Conservation (phyloP, 2,888 invertebrate genomes). For the Dromius quadrimaculatus region DNA sequence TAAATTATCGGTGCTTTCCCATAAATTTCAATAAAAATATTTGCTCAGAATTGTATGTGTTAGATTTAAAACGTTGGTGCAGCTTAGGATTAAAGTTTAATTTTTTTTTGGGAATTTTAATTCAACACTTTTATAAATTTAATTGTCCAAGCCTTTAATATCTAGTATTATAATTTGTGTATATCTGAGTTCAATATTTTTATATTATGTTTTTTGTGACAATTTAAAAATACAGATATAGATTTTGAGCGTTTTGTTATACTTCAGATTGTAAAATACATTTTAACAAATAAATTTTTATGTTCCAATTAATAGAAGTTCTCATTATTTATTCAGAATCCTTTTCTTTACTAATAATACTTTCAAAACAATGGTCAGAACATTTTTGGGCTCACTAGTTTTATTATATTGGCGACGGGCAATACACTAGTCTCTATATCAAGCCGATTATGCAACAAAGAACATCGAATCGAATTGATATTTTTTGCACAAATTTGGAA, state of each 20-base stretch:
- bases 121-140: constrained; percentile 8
- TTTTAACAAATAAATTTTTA: constrained; percentile 32
- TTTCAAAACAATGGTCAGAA: constrained; percentile 14
- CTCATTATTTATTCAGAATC: neutral
- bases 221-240: constrained; percentile 12
- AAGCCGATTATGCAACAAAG: constrained; percentile 51
- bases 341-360: constrained; percentile 1
- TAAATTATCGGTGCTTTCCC: constrained; percentile 31
- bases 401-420: constrained; percentile 3
- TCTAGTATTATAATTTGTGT: constrained; percentile 24
- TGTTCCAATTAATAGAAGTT: neutral
- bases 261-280: constrained; percentile 16
- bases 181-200: constrained; percentile 23
- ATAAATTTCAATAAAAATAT: constrained; percentile 22
- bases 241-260: constrained; percentile 3
- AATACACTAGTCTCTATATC: constrained; percentile 38
- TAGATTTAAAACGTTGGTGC: constrained; percentile 7
- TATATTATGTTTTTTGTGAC: constrained; percentile 17
- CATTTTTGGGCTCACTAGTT: constrained; percentile 35
- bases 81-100: constrained; percentile 1
- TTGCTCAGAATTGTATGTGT: constrained; percentile 24
- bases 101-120: constrained; percentile 12
- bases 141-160: constrained; percentile 14
- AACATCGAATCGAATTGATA: constrained; percentile 46
- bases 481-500: neutral